These are phyloP conservation scores for Canis aureus DNA, from an alignment of 2,113 vertebrate genomes.

Conservation along the genomic window DNA sequence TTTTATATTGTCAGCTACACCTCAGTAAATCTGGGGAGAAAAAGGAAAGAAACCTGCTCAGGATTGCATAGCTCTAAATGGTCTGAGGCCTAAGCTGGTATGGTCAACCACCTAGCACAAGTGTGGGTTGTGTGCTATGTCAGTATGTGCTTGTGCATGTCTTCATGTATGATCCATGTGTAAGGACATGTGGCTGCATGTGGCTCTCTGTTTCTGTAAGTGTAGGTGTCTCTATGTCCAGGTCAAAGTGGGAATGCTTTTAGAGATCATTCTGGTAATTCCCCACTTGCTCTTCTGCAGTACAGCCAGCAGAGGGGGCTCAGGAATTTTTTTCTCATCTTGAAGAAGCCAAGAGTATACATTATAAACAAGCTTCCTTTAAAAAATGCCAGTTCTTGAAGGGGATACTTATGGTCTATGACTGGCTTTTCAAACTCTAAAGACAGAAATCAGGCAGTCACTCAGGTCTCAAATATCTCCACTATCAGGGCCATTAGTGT, in stretches of 20 bases:
- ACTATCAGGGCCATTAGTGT: neutral
- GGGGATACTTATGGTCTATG: neutral
- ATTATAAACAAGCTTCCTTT: constrained; percentile 29
- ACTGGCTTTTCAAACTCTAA: constrained; percentile 28
- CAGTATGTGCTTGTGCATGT: neutral
- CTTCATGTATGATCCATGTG: neutral
- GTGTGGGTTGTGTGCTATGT: neutral
- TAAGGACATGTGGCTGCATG: neutral
- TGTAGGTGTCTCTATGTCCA: neutral
- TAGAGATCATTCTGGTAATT: constrained; percentile 13
- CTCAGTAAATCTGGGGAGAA: neutral
- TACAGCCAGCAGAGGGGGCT: constrained; percentile 80
- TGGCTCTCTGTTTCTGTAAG: neutral
- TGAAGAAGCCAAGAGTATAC: constrained; percentile 29
- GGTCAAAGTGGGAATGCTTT: neutral
- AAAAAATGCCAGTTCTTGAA: constrained; percentile 33
- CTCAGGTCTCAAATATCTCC: neutral
- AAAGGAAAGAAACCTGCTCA: neutral
- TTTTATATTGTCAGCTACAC: neutral
- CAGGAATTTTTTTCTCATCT: constrained; percentile 70
- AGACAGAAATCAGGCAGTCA: constrained; percentile 12
- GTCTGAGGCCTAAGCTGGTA: neutral
- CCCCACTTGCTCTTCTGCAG: constrained; percentile 64
- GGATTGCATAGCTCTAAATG: neutral
- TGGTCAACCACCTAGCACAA: neutral